These are phyloP conservation scores for Leucophora obtusa DNA, from an alignment of 2,888 invertebrate species.

Conservation along the genomic window DNA sequence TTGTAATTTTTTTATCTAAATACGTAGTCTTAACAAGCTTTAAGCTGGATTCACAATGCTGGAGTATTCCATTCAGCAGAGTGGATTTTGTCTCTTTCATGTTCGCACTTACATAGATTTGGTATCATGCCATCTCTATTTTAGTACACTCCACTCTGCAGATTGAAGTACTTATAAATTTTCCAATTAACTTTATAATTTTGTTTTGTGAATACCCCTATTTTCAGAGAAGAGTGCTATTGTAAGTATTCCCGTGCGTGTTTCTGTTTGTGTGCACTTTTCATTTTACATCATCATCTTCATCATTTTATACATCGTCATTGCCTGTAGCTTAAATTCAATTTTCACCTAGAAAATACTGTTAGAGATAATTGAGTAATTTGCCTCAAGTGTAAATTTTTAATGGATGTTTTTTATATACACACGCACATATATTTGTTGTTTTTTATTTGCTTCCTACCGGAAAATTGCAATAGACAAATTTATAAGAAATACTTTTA, in stretches of 20 bases:
- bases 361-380: conserved; percentile 61
- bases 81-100: too few species aligned
- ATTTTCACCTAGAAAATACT: conserved; percentile 58
- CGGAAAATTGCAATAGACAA: neutral
- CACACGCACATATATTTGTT: neutral
- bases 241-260: neutral
- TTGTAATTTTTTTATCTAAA: too few species aligned
- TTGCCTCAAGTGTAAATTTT: conserved; percentile 57
- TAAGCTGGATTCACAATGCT: too few species aligned
- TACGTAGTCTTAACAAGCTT: too few species aligned
- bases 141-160: too few species aligned
- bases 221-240: too few species aligned
- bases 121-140: too few species aligned
- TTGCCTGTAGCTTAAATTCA: conserved; percentile 54
- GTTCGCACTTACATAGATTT: too few species aligned
- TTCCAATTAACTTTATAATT: too few species aligned
- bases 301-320: conserved; percentile 21
- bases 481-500: neutral
- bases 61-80: too few species aligned
- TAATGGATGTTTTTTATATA: conserved; percentile 36
- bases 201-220: too few species aligned
- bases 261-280: conserved; percentile 7
- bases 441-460: conserved; percentile 2
- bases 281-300: conserved; percentile 26
- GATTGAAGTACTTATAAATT: too few species aligned